A percentile compares a stretch with the other conserved stretches of the same genome.
Evolutionary conservation across 2,113 vertebrate species (phyloP).

Genomic region (Oxyruncus cristatus): DNA sequence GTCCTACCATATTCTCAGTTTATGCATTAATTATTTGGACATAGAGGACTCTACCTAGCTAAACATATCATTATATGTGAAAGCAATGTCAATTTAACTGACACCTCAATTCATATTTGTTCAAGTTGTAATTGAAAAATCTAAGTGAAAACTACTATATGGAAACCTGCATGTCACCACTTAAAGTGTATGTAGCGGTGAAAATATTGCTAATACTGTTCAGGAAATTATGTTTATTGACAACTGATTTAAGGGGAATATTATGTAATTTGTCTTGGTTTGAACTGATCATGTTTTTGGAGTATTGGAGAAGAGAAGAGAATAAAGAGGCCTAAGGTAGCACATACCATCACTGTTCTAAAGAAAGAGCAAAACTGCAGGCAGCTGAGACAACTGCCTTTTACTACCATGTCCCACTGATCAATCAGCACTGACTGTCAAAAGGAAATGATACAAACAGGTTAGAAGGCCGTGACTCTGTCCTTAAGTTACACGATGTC

Average conservation of each 20-base stretch:
- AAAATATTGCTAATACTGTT: not conserved
- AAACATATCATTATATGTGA: not conserved
- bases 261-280: not conserved
- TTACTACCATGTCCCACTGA: not conserved
- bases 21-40: not conserved
- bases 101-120: not conserved
- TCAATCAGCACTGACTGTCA: not conserved
- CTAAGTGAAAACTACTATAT: not conserved
- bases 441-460: not conserved
- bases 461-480: not conserved
- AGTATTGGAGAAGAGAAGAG: not conserved
- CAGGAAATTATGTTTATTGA: not conserved
- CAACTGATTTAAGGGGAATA: not conserved
- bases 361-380: not conserved
- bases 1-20: not conserved
- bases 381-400: not conserved
- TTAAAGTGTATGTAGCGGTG: not conserved
- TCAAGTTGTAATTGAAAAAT: not conserved
- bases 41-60: not conserved
- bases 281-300: not conserved
- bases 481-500: not conserved
- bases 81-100: not conserved
- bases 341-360: not conserved
- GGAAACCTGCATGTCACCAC: not conserved
- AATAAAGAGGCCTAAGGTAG: not conserved